Conservation (phyloP, 2,888 invertebrate species). For the Diaphora mendica region DNA sequence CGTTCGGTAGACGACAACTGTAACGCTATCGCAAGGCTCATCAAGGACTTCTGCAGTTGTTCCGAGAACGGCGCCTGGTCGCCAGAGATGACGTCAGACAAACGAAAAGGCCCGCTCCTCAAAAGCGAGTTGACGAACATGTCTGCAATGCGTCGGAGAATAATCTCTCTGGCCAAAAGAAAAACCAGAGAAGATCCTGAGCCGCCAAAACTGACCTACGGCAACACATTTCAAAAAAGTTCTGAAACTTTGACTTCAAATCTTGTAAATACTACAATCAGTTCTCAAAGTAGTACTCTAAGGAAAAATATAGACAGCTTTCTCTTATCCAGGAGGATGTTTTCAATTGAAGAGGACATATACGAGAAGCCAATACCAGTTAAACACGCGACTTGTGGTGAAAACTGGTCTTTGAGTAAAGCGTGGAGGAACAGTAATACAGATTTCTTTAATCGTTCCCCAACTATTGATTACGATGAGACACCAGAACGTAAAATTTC, state of each 20-base stretch:
- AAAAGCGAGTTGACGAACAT: constrained; percentile 82
- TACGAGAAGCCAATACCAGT: constrained; percentile 80
- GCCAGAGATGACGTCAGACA: constrained; percentile 80
- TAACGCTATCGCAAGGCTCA: constrained; percentile 78
- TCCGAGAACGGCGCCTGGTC: constrained; percentile 84
- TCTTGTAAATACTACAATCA: constrained; percentile 74
- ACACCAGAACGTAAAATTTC: constrained; percentile 62
- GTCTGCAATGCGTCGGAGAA: constrained; percentile 79
- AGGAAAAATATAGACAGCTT: constrained; percentile 78
- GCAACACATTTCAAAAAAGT: constrained; percentile 61
- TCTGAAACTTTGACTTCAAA: constrained; percentile 75
- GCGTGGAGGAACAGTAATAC: constrained; percentile 78
- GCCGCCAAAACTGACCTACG: constrained; percentile 66
- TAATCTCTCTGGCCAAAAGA: constrained; percentile 77
- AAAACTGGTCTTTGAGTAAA: constrained; percentile 85
- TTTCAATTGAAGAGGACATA: constrained; percentile 77
- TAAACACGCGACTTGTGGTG: constrained; percentile 76
- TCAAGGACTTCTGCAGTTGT: constrained; percentile 83
- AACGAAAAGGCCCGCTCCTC: constrained; percentile 74
- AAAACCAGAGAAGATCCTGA: constrained; percentile 71
- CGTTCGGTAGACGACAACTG: constrained; percentile 74
- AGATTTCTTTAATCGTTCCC: constrained; percentile 72
- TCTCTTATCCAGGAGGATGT: constrained; percentile 74
- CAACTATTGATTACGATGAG: constrained; percentile 62
- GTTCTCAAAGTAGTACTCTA: constrained; percentile 76